Base-by-base conservation (phyloP, 1,140 invertebrate species). In the Onthophagus taurus region DNA sequence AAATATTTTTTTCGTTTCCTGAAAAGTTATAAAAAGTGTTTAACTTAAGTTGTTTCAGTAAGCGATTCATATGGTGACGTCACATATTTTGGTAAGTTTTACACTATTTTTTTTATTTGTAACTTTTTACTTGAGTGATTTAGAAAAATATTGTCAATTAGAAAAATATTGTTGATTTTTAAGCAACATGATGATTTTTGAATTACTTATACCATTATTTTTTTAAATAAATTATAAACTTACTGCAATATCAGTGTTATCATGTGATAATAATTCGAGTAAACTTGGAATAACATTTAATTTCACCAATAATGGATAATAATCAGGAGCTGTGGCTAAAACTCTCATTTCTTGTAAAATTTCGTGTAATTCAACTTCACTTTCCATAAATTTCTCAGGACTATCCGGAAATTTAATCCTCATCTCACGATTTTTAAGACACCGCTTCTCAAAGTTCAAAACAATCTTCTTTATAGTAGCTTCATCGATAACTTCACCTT, bases 331-430 rank as follows among this genome's bases (percentile, higher is more conserved):
- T 5, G 95, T 97, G 5, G 94, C 89, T 14, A 99, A 72, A 8
- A 85, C 82, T 70, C 97, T 90, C 59, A 99, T 75, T 61, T 98
- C 89, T 69, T 97, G 83, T 47, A 65, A 43, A 30, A 60, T 60
- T 52, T 65, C 61, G 46, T 65, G 63, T 1, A 65, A 38, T 47
- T 65, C 63, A 6, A 99, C 70, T 73, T 99, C 97, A 37, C 94
- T 97, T 54, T 99, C 95, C 93, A 99, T 97, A 68, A 99, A 99
- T 66, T 95, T 96, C 62, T 97, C 89, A 29, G 97, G 91, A 54
- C 87, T 80, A 66, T 98, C 95, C 2, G 93, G 87, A 70, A 93
- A 98, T 67, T 99, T 99, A 1, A 99, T 97, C 54, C 97, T 76
- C 83, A 97, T 91, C 71, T 99, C 95, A 63, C 96, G 86, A 65